Evolutionary conservation across 2,797 vertebrate species (phyloP).

Genomic region (Enteromius mattozi): DNA sequence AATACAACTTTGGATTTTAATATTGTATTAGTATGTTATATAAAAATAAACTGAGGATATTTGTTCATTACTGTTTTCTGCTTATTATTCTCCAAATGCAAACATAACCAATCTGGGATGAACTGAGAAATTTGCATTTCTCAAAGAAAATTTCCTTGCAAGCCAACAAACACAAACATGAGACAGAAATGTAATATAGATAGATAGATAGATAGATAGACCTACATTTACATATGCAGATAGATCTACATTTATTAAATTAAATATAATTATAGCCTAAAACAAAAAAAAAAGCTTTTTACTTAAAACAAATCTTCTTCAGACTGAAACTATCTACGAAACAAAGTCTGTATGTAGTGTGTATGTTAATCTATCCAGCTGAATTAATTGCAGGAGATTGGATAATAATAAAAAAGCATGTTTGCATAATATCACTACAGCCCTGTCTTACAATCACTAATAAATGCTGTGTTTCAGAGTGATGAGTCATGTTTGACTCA

Average conservation of each 20-base stretch:
- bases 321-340: background rate
- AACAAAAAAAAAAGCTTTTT: background rate
- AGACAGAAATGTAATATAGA: background rate
- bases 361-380: background rate
- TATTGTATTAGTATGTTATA: background rate
- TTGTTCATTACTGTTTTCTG: conserved; percentile 3
- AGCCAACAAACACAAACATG: background rate
- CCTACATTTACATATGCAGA: too few relatives aligned
- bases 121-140: background rate
- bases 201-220: too few relatives aligned
- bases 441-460: background rate
- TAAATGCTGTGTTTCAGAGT: background rate
- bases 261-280: too few relatives aligned
- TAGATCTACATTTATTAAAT: too few relatives aligned
- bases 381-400: background rate
- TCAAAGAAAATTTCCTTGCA: too few relatives aligned
- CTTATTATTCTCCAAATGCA: conserved; percentile 38
- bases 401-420: background rate
- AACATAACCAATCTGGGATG: background rate
- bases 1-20: background rate
- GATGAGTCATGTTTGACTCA: conserved; percentile 69
- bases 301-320: background rate
- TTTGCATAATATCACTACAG: background rate
- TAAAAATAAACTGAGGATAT: conserved; percentile 2
- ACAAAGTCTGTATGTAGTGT: background rate